Percentiles rank a stretch among this genome's conserved stretches.
phyloP scores from a whole-genome alignment of 2,797 vertebrate genomes.

The Lagocephalus sceleratus region DNA sequence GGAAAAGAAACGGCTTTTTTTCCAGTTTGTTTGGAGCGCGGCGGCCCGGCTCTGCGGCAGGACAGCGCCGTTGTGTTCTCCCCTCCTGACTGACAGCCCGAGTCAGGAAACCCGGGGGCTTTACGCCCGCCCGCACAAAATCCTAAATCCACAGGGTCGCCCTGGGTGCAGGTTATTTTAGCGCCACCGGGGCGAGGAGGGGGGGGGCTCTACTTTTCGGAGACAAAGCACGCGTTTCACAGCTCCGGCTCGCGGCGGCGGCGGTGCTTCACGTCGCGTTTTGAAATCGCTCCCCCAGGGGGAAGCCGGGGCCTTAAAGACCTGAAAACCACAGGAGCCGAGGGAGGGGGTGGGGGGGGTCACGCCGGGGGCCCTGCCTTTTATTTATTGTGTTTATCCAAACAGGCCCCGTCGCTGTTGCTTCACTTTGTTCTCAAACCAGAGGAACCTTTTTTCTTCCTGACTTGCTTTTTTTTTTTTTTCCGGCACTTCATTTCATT shows the following conservation, averaged over 20 bases:
- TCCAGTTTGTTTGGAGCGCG: conserved; percentile 49
- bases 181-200: conserved; percentile 28
- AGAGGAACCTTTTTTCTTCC: conserved; percentile 34
- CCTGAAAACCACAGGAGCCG: too few relatives aligned
- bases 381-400: conserved; percentile 71
- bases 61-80: conserved; percentile 59
- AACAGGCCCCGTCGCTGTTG: conserved; percentile 52
- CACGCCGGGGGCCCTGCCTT: conserved; percentile 16
- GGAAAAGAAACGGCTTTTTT: conserved; percentile 7
- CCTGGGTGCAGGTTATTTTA: conserved; percentile 62
- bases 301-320: conserved; percentile 30
- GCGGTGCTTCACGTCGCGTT: conserved; percentile 19
- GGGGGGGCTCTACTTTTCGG: conserved; percentile 24
- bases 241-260: conserved; percentile 28
- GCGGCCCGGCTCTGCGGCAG: conserved; percentile 35
- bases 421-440: conserved; percentile 59
- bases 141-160: conserved; percentile 52
- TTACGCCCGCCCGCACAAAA: conserved; percentile 34
- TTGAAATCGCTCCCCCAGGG: conserved; percentile 42
- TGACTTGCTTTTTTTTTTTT: conserved; percentile 47
- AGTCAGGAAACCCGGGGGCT: conserved; percentile 54
- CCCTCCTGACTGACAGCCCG: conserved; percentile 55
- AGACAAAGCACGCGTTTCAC: conserved; percentile 52
- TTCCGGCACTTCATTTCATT: conserved; percentile 59
- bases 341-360: too few relatives aligned